These are phyloP conservation scores for zebrafish (Danio rerio) DNA, from an alignment of 2,113 vertebrate genomes.

Conservation along the genomic window GRCz12tu NC_133176.1:39512001-39512500, in stretches of 20 bases:
- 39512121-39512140: slow-evolving; percentile 27
- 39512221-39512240: slow-evolving; percentile 49
- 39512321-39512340: slow-evolving; percentile 51
- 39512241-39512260: slow-evolving; percentile 65
- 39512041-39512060: too few relatives aligned
- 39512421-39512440: slow-evolving; percentile 76
- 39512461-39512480: slow-evolving; percentile 38
- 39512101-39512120: background rate
- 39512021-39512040: too few relatives aligned
- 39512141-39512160: slow-evolving; percentile 59
- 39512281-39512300: slow-evolving; percentile 33
- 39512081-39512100: too few relatives aligned
- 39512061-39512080: too few relatives aligned
- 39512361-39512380: slow-evolving; percentile 80
- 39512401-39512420: slow-evolving; percentile 71
- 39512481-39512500: slow-evolving; percentile 20
- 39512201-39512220: slow-evolving; percentile 69
- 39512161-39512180: slow-evolving; percentile 68
- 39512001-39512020: too few relatives aligned
- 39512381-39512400: slow-evolving; percentile 78
- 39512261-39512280: slow-evolving; percentile 39
- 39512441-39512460: slow-evolving; percentile 56
- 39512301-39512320: slow-evolving; percentile 46
- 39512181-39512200: slow-evolving; percentile 45
- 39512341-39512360: slow-evolving; percentile 71